Percentiles rank a stretch among this genome's conserved stretches.
These are phyloP conservation scores for Ornithoptera priamus DNA, from an alignment of 2,888 invertebrate species.

Conservation along the genomic window DNA sequence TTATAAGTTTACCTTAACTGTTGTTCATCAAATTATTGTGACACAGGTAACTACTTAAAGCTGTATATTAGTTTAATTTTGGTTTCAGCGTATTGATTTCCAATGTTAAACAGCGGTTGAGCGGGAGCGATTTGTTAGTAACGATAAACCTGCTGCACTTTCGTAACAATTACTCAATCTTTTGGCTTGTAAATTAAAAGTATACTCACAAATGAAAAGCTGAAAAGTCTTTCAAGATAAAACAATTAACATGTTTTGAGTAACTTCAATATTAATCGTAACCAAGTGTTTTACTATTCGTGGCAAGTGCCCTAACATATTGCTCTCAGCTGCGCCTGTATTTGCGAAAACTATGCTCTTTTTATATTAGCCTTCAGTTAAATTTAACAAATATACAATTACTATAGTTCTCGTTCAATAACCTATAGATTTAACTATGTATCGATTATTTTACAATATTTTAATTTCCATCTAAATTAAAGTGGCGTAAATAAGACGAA, in stretches of 20 bases:
- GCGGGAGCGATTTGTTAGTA: too few relatives aligned
- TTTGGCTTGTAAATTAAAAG: too few relatives aligned
- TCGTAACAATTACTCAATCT: too few relatives aligned
- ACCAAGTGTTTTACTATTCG: background rate
- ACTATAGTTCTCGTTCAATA: constrained; percentile 4
- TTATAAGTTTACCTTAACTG: too few relatives aligned
- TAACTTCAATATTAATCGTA: constrained; percentile 6
- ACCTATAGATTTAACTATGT: background rate
- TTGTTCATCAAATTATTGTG: too few relatives aligned
- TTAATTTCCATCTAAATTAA: background rate
- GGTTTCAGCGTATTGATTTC: too few relatives aligned
- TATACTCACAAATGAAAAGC: too few relatives aligned
- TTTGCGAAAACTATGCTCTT: constrained; percentile 7
- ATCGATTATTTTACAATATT: background rate
- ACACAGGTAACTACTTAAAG: too few relatives aligned
- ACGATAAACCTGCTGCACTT: too few relatives aligned
- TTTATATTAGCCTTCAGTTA: constrained; percentile 11
- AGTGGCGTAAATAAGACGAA: background rate
- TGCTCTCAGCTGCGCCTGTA: constrained; percentile 8
- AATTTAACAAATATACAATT: constrained; percentile 7
- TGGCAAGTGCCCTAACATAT: constrained; percentile 7
- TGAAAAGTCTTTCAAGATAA: background rate
- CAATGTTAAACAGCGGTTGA: too few relatives aligned
- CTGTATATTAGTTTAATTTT: too few relatives aligned
- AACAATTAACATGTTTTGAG: background rate